A percentile compares a stretch with the other conserved stretches of the same genome.
These are phyloP conservation scores for Trissolcus brochymenae DNA, from an alignment of 2,888 invertebrate genomes.

Conservation along the genomic window DNA sequence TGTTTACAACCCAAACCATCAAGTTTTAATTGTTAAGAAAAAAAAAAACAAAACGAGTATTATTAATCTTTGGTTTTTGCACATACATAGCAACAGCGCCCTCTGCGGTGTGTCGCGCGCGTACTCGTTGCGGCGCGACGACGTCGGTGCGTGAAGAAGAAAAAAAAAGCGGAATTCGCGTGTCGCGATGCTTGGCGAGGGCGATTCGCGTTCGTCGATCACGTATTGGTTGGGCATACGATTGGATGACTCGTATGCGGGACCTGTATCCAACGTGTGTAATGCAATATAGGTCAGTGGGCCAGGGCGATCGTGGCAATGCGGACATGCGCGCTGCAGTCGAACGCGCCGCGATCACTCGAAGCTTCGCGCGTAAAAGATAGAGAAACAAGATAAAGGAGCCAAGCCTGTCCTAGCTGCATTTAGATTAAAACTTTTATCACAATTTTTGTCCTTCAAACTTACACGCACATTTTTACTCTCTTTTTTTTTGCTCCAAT, in stretches of 20 bases:
- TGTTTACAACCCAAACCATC: too few relatives aligned
- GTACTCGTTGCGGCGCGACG: slow-evolving; percentile 2
- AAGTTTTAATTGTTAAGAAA: too few relatives aligned
- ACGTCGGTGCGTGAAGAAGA: slow-evolving; percentile 8
- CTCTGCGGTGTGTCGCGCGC: slow-evolving; percentile 8
- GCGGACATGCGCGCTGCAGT: slow-evolving; percentile 71
- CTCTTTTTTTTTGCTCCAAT: background rate
- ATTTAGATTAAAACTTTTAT: slow-evolving; percentile 1
- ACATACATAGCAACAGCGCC: slow-evolving; percentile 14
- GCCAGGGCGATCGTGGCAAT: slow-evolving; percentile 76
- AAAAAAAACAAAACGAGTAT: too few relatives aligned
- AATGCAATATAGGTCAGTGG: slow-evolving; percentile 75
- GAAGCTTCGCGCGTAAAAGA: slow-evolving; percentile 51
- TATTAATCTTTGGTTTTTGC: too few relatives aligned
- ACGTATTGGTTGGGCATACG: slow-evolving; percentile 62
- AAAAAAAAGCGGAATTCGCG: slow-evolving; percentile 19
- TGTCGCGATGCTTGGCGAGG: slow-evolving; percentile 51
- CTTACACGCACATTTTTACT: background rate
- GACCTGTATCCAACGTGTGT: slow-evolving; percentile 69
- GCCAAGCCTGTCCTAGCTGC: slow-evolving; percentile 9
- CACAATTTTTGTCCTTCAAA: background rate
- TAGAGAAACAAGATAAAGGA: slow-evolving; percentile 45
- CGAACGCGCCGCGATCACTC: slow-evolving; percentile 42
- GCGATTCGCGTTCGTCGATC: slow-evolving; percentile 35
- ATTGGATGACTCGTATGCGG: slow-evolving; percentile 68